Conservation (phyloP, 2,888 invertebrate genomes). For the Cenopis cana region DNA sequence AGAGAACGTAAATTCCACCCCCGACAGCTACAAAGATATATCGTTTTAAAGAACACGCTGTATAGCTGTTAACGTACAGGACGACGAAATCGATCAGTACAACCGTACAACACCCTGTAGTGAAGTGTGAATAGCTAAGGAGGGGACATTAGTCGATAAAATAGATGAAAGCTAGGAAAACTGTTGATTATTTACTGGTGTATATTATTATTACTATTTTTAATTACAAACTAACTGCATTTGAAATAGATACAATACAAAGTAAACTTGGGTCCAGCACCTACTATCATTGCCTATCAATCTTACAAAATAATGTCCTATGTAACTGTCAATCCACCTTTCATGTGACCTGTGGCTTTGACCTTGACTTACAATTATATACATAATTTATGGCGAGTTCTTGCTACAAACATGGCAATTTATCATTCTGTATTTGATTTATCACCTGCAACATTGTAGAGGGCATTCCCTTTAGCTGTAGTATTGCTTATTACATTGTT, state of each 20-base stretch:
- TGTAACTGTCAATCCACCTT: constrained; percentile 14
- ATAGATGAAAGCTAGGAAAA: background rate
- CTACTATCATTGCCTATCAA: background rate
- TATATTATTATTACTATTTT: too few relatives aligned
- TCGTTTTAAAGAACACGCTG: constrained; percentile 51
- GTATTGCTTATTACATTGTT: constrained; percentile 9
- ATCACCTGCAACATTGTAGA: constrained; percentile 16
- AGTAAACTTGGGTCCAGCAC: background rate
- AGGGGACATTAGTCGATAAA: constrained; percentile 44
- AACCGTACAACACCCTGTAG: constrained; percentile 64
- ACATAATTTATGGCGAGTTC: constrained; percentile 3
- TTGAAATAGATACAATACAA: background rate
- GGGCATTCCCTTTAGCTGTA: constrained; percentile 17
- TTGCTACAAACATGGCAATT: constrained; percentile 8
- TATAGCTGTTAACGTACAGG: constrained; percentile 50
- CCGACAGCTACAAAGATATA: constrained; percentile 49
- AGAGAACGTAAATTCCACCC: constrained; percentile 32
- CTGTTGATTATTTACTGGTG: too few relatives aligned
- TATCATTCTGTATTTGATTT: constrained; percentile 3
- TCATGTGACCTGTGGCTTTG: constrained; percentile 17
- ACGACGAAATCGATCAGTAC: constrained; percentile 70
- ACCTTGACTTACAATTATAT: constrained; percentile 14
- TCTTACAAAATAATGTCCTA: background rate
- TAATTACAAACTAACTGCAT: background rate
- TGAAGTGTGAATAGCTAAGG: constrained; percentile 65